A percentile compares a stretch with the other conserved stretches of the same genome.
Conservation (phyloP, 2,888 invertebrate genomes). For the Germaria angustata region DNA sequence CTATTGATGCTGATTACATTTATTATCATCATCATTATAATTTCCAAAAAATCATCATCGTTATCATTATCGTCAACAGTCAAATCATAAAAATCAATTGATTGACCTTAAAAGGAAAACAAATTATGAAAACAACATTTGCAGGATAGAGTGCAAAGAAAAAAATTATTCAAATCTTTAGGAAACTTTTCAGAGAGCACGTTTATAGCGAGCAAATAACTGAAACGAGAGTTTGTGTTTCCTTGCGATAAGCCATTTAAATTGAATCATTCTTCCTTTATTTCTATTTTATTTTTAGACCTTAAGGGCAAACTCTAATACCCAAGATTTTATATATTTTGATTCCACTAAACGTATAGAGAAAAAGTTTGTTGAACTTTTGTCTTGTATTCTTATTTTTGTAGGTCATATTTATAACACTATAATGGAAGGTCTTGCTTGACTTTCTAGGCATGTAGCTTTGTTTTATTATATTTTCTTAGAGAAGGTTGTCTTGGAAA, state of each 20-base stretch:
- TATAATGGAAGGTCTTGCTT: too few species aligned
- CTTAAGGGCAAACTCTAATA: too few species aligned
- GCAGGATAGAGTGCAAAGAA: not conserved
- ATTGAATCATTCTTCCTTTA: too few species aligned
- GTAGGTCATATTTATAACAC: not conserved
- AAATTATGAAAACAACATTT: not conserved
- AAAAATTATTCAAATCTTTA: not conserved
- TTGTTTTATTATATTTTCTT: too few species aligned
- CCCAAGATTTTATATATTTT: constrained; percentile 16
- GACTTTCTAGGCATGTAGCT: too few species aligned
- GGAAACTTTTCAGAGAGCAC: not conserved
- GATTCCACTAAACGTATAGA: constrained; percentile 41
- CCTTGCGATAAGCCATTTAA: not conserved
- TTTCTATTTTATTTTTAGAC: too few species aligned
- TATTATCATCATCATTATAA: constrained; percentile 9
- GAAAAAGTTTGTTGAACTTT: constrained; percentile 59
- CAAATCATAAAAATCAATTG: constrained; percentile 59
- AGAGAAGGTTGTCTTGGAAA: constrained; percentile 1
- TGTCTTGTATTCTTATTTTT: constrained; percentile 26
- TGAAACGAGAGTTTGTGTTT: not conserved
- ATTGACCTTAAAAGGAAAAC: constrained; percentile 48
- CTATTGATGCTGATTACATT: constrained; percentile 20
- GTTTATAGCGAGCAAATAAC: not conserved
- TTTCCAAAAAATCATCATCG: not conserved
- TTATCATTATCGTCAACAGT: constrained; percentile 2